phyloP scores from a whole-genome alignment of 2,888 invertebrate species.

The Epsilonema sp. region DNA sequence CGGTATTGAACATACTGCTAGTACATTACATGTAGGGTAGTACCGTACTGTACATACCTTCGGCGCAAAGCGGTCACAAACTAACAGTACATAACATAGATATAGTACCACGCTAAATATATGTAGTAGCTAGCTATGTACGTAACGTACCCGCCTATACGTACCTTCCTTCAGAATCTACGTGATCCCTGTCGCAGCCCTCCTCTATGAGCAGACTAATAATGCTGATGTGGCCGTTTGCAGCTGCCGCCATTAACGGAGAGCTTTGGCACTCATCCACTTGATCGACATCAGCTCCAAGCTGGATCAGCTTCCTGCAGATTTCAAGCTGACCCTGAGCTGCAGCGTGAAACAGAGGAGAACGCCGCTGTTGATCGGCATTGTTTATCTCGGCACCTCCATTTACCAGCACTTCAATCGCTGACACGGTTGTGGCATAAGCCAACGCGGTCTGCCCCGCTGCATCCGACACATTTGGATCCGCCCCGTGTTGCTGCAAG shows the following conservation, averaged over 20 bases:
- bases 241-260: slow-evolving; percentile 39
- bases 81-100: too few species aligned
- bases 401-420: not conserved
- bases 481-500: slow-evolving; percentile 36
- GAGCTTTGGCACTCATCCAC: slow-evolving; percentile 58
- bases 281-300: slow-evolving; percentile 75
- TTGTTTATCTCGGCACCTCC: slow-evolving; percentile 56
- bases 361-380: slow-evolving; percentile 64
- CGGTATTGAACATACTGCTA: too few species aligned
- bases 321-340: slow-evolving; percentile 79
- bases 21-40: too few species aligned
- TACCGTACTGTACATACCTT: too few species aligned
- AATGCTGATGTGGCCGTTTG: slow-evolving; percentile 25
- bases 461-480: slow-evolving; percentile 37
- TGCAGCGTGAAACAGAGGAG: slow-evolving; percentile 65
- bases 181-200: slow-evolving; percentile 60
- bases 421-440: slow-evolving; percentile 44
- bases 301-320: slow-evolving; percentile 69
- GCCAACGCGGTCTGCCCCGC: slow-evolving; percentile 48
- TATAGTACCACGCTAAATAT: too few species aligned
- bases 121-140: too few species aligned
- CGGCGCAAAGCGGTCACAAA: too few species aligned
- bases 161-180: slow-evolving; percentile 81
- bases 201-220: slow-evolving; percentile 14
- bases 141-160: too few species aligned